Conservation (phyloP, 2,888 invertebrate species). For the Amorpha juglandis region DNA sequence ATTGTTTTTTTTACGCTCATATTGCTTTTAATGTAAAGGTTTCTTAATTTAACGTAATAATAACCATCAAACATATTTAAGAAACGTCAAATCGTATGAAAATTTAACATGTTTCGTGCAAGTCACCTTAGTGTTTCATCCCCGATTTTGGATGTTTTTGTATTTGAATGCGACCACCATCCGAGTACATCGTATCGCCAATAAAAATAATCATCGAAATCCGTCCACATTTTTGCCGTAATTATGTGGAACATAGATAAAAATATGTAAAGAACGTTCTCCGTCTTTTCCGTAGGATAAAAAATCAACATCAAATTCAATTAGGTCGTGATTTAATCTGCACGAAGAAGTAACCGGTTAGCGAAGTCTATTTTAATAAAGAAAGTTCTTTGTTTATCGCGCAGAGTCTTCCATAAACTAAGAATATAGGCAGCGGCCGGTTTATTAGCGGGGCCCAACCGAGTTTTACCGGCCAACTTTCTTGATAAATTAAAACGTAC, state of each 20-base stretch:
- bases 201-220: too few species aligned
- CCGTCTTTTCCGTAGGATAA: not conserved
- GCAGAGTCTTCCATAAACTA: conserved; percentile 23
- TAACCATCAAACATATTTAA: too few species aligned
- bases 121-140: too few species aligned
- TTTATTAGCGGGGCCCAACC: conserved; percentile 3
- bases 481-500: conserved; percentile 20
- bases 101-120: too few species aligned
- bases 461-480: conserved; percentile 17
- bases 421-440: conserved; percentile 27
- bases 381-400: conserved; percentile 39
- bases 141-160: too few species aligned
- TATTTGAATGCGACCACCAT: too few species aligned
- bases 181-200: too few species aligned
- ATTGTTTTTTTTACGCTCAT: not conserved
- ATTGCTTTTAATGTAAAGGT: too few species aligned
- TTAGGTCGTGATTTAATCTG: conserved; percentile 36
- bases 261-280: not conserved
- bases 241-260: too few species aligned
- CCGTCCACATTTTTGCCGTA: too few species aligned
- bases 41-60: too few species aligned
- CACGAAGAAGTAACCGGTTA: conserved; percentile 38
- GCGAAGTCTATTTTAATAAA: conserved; percentile 40
- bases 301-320: conserved; percentile 29
- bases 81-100: too few species aligned